Evolutionary conservation across 2,888 invertebrate genomes (phyloP), one percentile per base, ranked within the genome.

Genomic region (Scaptomyza polygonia): DNA sequence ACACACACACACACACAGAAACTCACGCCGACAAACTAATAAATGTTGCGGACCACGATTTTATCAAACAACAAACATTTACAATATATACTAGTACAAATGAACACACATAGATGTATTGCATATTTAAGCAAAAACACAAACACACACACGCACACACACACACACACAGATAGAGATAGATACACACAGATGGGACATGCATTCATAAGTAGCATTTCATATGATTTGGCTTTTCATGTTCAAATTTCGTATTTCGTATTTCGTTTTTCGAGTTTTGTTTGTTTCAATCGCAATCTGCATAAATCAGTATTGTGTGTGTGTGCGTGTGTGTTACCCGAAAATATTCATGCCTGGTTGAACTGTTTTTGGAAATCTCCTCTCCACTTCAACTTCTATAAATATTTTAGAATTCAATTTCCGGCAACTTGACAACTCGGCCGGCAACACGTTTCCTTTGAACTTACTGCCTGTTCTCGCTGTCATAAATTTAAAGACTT

Each of bases 321-420:
- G 25, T 48, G 51, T 43, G 5, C 12, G 2, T 12, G 14, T 25
- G 25, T 5, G 25, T 25, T 25, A 25, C 25, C 25, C 25, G 3
- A 25, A 5, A 25, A 25, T 25, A 25, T 25, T 25, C 25, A 25
- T 25, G 25, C 25, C 25, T 5, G 5, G 25, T 25, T 25, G 25
- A 25, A 25, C 25, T 25, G 25, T 25, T 25, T 25, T 25, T 25
- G 5, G 5, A 25, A 5, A 30, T 29, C 11, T n/a, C n/a, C n/a
- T n/a, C 14, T 14, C 14, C 11, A 25, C 65, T 27, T 42, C 11
- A 16, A 34, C 29, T 34, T 42, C 63, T 67, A 80, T 80, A 78
- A 80, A 84, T 84, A 85, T 82, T 79, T 80, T 83, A 80, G 80
- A 77, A 80, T 80, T 80, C 83, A 81, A 81, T 81, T 81, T 85